Evolutionary conservation across 2,888 invertebrate genomes (phyloP).

Genomic region (Agonum fuliginosum): DNA sequence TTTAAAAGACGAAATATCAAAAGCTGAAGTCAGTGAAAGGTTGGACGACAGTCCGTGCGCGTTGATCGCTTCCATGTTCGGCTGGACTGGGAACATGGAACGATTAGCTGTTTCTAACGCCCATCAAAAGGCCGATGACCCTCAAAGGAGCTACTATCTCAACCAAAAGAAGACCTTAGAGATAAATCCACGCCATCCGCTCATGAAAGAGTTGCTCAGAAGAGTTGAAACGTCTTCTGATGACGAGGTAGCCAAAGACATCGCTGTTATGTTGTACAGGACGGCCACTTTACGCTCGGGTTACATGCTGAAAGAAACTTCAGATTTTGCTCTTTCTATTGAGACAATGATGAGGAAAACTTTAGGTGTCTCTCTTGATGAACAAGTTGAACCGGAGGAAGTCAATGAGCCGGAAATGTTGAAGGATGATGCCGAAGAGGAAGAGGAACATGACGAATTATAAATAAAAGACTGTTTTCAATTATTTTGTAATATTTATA

Average conservation of each 20-base stretch:
- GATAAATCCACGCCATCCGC: conserved; percentile 97
- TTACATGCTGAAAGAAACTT: conserved; percentile 90
- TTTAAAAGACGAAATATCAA: conserved; percentile 78
- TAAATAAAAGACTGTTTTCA: conserved; percentile 69
- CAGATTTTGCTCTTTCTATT: conserved; percentile 92
- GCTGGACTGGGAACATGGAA: conserved; percentile 99
- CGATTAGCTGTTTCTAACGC: conserved; percentile 95
- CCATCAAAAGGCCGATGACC: conserved; percentile 96
- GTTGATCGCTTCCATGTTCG: conserved; percentile 95
- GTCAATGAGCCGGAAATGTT: conserved; percentile 71
- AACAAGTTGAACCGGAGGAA: conserved; percentile 74
- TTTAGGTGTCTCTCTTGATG: conserved; percentile 86
- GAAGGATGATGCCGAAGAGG: conserved; percentile 69
- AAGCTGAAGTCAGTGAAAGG: conserved; percentile 90
- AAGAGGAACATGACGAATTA: conserved; percentile 77
- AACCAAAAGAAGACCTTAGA: conserved; percentile 97
- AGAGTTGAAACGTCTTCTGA: conserved; percentile 86
- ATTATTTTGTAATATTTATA: neutral
- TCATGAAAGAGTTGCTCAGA: conserved; percentile 92
- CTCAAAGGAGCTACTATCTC: conserved; percentile 89
- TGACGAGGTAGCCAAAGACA: conserved; percentile 86
- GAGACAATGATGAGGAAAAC: conserved; percentile 91
- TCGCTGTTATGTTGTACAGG: conserved; percentile 92
- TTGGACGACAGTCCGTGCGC: conserved; percentile 95
- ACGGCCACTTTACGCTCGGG: conserved; percentile 96